A percentile compares a stretch with the other conserved stretches of the same genome.
These are phyloP conservation scores for Atethmia centrago DNA, from an alignment of 2,888 invertebrate species.

Conservation along the genomic window DNA sequence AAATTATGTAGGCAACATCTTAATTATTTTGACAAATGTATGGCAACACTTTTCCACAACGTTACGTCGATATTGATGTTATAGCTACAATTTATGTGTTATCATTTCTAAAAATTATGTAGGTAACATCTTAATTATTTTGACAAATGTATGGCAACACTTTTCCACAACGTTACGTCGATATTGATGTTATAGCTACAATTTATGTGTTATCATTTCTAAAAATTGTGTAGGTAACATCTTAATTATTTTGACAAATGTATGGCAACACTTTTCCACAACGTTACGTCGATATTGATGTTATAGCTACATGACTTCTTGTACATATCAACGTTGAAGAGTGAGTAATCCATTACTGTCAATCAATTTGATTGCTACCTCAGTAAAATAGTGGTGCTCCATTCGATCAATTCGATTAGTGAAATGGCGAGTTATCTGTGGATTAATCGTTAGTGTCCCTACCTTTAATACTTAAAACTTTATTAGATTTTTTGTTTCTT, in stretches of 20 bases:
- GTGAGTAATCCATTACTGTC: conserved; percentile 69
- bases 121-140: not conserved
- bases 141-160: not conserved
- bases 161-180: too few relatives aligned
- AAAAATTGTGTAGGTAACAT: too few relatives aligned
- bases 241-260: not conserved
- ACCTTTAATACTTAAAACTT: conserved; percentile 41
- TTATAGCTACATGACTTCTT: not conserved
- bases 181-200: not conserved
- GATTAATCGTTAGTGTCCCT: conserved; percentile 53
- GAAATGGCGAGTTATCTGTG: conserved; percentile 61
- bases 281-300: not conserved
- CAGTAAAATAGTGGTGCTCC: conserved; percentile 56
- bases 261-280: not conserved
- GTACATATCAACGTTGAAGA: conserved; percentile 29
- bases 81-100: too few relatives aligned
- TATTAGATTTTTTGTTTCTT: conserved; percentile 26
- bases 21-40: too few relatives aligned
- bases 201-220: too few relatives aligned
- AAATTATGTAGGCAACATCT: too few relatives aligned
- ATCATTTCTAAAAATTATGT: not conserved
- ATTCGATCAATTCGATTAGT: conserved; percentile 63
- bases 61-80: too few relatives aligned
- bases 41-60: too few relatives aligned
- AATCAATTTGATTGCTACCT: conserved; percentile 67